Conservation (phyloP, 1,140 invertebrate genomes). For the Drosophila nannoptera region DNA sequence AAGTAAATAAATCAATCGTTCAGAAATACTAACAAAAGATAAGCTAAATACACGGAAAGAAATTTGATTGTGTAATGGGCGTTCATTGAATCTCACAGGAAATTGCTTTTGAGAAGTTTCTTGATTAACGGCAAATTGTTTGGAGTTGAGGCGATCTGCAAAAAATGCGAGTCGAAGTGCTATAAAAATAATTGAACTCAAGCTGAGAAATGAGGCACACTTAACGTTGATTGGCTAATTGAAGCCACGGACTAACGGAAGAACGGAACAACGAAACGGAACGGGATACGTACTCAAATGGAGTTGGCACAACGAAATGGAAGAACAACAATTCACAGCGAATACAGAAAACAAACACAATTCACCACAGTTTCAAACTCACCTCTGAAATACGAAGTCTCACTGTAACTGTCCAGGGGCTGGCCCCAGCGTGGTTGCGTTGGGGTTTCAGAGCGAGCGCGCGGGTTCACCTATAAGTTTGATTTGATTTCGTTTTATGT, state of each 20-base stretch:
- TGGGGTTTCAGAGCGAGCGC: slow-evolving; percentile 84
- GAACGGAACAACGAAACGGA: slow-evolving; percentile 7
- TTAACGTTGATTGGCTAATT: neutral
- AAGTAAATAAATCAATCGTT: slow-evolving; percentile 71
- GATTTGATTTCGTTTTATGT: slow-evolving; percentile 13
- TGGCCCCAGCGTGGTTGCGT: slow-evolving; percentile 81
- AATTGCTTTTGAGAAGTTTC: slow-evolving; percentile 60
- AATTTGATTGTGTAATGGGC: slow-evolving; percentile 35
- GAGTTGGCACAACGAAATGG: neutral
- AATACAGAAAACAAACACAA: neutral
- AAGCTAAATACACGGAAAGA: slow-evolving; percentile 64
- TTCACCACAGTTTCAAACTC: slow-evolving; percentile 27
- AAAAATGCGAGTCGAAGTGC: slow-evolving; percentile 27
- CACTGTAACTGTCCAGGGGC: slow-evolving; percentile 75
- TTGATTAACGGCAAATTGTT: slow-evolving; percentile 36
- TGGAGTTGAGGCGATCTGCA: slow-evolving; percentile 61
- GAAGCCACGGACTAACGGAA: slow-evolving; percentile 16
- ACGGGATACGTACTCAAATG: neutral
- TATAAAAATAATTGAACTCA: slow-evolving; percentile 10
- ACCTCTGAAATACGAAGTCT: slow-evolving; percentile 83
- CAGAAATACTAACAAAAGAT: slow-evolving; percentile 74
- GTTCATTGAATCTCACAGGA: slow-evolving; percentile 63
- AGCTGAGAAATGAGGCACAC: slow-evolving; percentile 2
- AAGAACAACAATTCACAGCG: neutral
- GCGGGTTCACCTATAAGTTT: slow-evolving; percentile 82